Percentiles rank a stretch among this genome's conserved stretches.
These are phyloP conservation scores for Pholis gunnellus DNA, from an alignment of 2,113 vertebrate genomes.

Conservation along the genomic window DNA sequence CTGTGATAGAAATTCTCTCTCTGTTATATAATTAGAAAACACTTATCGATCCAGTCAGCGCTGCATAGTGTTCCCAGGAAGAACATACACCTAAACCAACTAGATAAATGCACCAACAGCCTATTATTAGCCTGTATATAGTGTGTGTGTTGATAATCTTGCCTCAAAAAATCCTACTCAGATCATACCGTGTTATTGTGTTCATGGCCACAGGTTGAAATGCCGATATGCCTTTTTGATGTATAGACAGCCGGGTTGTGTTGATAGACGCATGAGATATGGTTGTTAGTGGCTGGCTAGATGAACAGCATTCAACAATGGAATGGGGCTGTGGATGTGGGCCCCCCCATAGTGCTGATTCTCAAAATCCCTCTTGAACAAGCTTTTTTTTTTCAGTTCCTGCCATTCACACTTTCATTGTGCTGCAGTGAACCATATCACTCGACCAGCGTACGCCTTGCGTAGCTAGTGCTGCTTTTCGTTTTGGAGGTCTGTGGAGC, in stretches of 20 bases:
- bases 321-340: slow-evolving; percentile 54
- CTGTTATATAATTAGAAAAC: not conserved
- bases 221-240: slow-evolving; percentile 8
- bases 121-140: not conserved
- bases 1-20: not conserved
- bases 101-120: not conserved
- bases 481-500: not conserved
- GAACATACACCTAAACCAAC: not conserved
- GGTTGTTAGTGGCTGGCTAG: slow-evolving; percentile 38
- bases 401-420: slow-evolving; percentile 67
- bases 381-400: slow-evolving; percentile 67
- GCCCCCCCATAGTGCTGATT: slow-evolving; percentile 72
- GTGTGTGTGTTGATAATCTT: not conserved
- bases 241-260: slow-evolving; percentile 17
- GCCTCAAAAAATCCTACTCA: not conserved
- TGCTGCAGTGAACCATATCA: slow-evolving; percentile 67
- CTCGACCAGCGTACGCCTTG: not conserved
- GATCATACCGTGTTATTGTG: slow-evolving; percentile 2
- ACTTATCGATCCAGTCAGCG: not conserved
- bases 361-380: slow-evolving; percentile 71
- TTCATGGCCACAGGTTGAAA: slow-evolving; percentile 8
- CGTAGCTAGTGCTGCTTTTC: slow-evolving; percentile 12
- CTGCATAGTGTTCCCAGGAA: not conserved
- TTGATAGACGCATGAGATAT: slow-evolving; percentile 46
- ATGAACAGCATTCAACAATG: slow-evolving; percentile 60